Evolutionary conservation across 2,888 invertebrate species (phyloP), one percentile per base, ranked within the genome.

Genomic region (Leucophora obtusa): DNA sequence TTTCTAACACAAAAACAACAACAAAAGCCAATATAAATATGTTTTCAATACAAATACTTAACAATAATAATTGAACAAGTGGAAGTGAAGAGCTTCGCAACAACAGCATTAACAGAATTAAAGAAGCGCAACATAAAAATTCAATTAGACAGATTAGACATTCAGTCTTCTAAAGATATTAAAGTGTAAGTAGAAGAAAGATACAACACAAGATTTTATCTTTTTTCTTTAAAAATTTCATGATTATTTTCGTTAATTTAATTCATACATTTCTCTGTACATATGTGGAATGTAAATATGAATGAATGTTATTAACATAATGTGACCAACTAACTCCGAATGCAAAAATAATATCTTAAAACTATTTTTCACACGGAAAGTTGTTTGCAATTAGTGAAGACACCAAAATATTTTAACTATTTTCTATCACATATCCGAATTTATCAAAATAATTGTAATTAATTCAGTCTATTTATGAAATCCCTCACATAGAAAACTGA

Each of bases 1-100:
- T 80, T 80, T 80, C 76, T 75, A 75, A 75, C 58, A 68, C 56
- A 53, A 47, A 35, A 33, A 60, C 3, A 18, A 24, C 21, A 21
- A 21, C 21, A 21, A 4, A 21, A 21, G 51, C 10, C 43, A 17
- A 15, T 28, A 35, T 28, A 50, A 21, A 4, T 21, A 21, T 21
- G 53, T 62, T 51, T 54, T n/a, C 50, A 66, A 53, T 14, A 69
- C 9, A 65, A 47, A 15, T 54, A 15, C 17, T 53, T 59, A 66
- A 21, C 54, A 71, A 66, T 15, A 59, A 54, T 18, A 59, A 71
- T 71, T 24, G 47, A 71, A 66, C 60, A 56, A 70, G 38, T 76
- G 76, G 63, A 63, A 70, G 68, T 60, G 28, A 60, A 65, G 35
- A 35, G 2, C 24, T 3, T 54, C 54, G 60, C 60, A 17, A 54